Evolutionary conservation across 2,113 vertebrate genomes (phyloP).

Genomic region (Drymodes brunneopygia): DNA sequence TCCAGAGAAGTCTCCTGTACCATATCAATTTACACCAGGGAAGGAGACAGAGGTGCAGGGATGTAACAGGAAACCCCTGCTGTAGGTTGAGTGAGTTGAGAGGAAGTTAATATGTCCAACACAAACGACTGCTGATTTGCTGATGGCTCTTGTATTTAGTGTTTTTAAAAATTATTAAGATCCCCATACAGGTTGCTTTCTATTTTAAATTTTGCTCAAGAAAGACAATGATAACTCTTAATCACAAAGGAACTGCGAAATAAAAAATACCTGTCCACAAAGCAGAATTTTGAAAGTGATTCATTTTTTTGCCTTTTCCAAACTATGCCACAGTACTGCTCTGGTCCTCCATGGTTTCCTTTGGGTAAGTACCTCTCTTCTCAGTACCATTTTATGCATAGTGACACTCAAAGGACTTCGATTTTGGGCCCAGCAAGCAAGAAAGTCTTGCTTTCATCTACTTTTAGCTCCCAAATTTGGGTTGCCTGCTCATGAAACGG

Average conservation of each 20-base stretch:
- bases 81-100: not conserved
- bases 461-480: not conserved
- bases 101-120: not conserved
- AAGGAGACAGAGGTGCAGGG: not conserved
- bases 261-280: not conserved
- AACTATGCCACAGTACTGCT: not conserved
- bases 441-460: not conserved
- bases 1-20: not conserved
- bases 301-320: not conserved
- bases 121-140: not conserved
- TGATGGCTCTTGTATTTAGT: not conserved
- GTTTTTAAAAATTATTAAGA: not conserved
- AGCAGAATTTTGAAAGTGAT: not conserved
- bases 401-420: rapidly evolving
- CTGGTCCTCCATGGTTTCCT: not conserved
- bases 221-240: not conserved
- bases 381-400: not conserved
- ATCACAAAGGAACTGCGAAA: not conserved
- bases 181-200: not conserved
- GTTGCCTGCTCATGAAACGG: not conserved
- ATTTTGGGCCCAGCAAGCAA: not conserved
- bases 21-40: not conserved
- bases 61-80: not conserved
- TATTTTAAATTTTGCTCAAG: not conserved
- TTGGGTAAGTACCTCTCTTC: not conserved